Conservation (phyloP, 2,113 vertebrate species). For the Paedocypris sp. region DNA sequence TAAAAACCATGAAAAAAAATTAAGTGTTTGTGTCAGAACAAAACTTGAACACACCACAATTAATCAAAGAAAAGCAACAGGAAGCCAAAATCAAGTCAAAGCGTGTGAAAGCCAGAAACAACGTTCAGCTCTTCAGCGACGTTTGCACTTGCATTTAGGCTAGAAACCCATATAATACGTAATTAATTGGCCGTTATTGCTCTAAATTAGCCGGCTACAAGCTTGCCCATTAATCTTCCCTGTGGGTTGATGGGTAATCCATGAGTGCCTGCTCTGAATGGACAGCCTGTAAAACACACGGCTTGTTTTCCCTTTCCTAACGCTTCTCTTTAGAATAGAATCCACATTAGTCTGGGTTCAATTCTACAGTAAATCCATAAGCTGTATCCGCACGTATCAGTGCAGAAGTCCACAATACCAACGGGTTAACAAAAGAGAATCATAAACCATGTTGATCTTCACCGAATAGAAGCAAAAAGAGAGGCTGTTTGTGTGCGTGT, state of each 20-base stretch:
- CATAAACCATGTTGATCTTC: too few species aligned
- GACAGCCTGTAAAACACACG: conserved; percentile 65
- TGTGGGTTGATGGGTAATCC: conserved; percentile 86
- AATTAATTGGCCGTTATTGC: conserved; percentile 97
- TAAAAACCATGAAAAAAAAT: too few species aligned
- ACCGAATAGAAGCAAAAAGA: too few species aligned
- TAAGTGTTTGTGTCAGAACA: not conserved
- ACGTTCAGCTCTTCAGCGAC: conserved; percentile 43
- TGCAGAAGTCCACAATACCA: too few species aligned
- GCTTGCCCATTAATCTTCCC: conserved; percentile 87
- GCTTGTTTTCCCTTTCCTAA: conserved; percentile 42
- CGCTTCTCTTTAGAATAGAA: conserved; percentile 55
- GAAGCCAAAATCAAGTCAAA: conserved; percentile 66
- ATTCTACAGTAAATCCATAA: conserved; percentile 64
- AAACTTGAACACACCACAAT: conserved; percentile 48
- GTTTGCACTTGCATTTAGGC: conserved; percentile 67
- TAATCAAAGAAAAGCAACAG: conserved; percentile 56
- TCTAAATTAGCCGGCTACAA: conserved; percentile 92
- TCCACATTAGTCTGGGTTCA: conserved; percentile 69
- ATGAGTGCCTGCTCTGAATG: conserved; percentile 70
- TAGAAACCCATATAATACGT: conserved; percentile 80
- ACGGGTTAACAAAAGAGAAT: too few species aligned
- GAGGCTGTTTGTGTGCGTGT: too few species aligned
- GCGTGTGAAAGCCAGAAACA: conserved; percentile 31
- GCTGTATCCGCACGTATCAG: too few species aligned